Evolutionary conservation across 2,113 vertebrate species (phyloP), one percentile per base, ranked within the genome.

Genomic region (Excalfactoria chinensis): DNA sequence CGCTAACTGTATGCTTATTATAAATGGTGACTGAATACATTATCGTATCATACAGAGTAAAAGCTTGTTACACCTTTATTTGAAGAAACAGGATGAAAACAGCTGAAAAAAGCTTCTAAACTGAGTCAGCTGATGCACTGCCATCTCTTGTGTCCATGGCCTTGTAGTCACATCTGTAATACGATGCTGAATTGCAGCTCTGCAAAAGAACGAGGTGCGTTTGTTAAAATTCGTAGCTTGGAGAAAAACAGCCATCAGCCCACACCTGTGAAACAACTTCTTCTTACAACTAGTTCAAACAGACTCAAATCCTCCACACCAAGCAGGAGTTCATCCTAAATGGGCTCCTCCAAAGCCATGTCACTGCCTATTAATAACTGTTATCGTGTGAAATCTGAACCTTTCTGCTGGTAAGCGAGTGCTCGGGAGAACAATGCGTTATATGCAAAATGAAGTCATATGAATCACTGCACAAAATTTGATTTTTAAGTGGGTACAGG

Each of bases 401-500:
- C 80, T 78, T 92, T 85, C 76, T 84, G 80, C 80, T 66, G 84
- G 87, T 78, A 88, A 95, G 87, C 68, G 85, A 77, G 79, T 60
- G 80, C 48, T 78, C 7, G 71, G n/a, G 44, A 93, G 94, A 95
- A 95, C 76, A 95, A 96, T 84, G 92, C 40, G 89, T 94, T 92
- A 92, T 92, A 92, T 90, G 86, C 76, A 86, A 90, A 96, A 77
- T 91, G 77, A 90, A 91, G 70, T 87, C 83, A 71, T 22, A 70
- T 95, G 90, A 96, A 92, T 94, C 76, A 95, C 69, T 90, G 88
- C 69, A 70, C 66, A 93, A 88, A 92, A 88, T 88, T 26, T 76
- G 75, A 83, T 91, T 93, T 95, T 95, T 90, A 96, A 95, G 86
- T 86, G 80, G 90, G 93, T 81, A 93, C 83, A 93, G 46, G 83